These are phyloP conservation scores for Formicarius rufipectus DNA, from an alignment of 2,113 vertebrate genomes.

Conservation along the genomic window DNA sequence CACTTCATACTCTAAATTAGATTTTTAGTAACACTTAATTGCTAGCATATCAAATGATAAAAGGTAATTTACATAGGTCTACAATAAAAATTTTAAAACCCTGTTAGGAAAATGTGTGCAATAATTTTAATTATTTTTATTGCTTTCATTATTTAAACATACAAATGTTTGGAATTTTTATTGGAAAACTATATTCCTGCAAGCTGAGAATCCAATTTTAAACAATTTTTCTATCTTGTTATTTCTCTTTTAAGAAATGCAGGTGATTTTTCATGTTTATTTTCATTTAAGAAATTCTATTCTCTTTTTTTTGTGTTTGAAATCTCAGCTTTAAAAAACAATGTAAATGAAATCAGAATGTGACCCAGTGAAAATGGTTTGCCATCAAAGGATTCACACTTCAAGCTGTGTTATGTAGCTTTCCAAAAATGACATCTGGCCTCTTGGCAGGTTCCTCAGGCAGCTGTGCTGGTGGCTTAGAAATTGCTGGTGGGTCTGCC, in stretches of 20 bases:
- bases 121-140: background rate
- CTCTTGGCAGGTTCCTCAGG: conserved; percentile 55
- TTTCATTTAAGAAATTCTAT: background rate
- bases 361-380: conserved; percentile 49
- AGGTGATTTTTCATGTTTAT: background rate
- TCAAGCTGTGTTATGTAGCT: conserved; percentile 33
- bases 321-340: conserved; percentile 27
- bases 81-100: background rate
- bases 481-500: conserved; percentile 3
- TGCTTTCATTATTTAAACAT: background rate
- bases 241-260: background rate
- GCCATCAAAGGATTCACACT: conserved; percentile 38
- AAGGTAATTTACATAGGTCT: background rate
- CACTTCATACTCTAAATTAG: background rate
- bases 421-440: conserved; percentile 65
- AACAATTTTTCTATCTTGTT: background rate
- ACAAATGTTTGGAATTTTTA: background rate
- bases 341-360: conserved; percentile 43
- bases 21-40: background rate
- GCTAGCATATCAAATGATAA: background rate
- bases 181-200: background rate
- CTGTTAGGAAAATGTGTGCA: background rate
- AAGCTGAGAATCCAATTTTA: background rate
- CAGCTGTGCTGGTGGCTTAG: conserved; percentile 53
- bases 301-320: background rate